A percentile compares a stretch with the other conserved stretches of the same genome.
Evolutionary conservation across 2,888 invertebrate genomes (phyloP).

Genomic region (Zeuzera pyrina): DNA sequence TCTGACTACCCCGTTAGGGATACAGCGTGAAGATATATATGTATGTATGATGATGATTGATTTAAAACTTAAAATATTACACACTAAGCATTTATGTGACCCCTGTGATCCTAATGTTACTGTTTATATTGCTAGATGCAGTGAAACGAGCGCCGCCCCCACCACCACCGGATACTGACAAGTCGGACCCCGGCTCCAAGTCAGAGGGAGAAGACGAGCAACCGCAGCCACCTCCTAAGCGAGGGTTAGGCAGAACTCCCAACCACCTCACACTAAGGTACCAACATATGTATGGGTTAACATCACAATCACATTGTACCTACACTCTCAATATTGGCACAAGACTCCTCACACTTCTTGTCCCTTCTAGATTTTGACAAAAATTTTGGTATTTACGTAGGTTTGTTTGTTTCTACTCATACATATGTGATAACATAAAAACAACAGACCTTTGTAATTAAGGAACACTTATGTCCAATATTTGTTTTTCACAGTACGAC

Average conservation of each 20-base stretch:
- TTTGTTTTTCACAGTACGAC: conserved; percentile 88
- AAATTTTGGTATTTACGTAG: conserved; percentile 38
- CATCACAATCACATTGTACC: conserved; percentile 21
- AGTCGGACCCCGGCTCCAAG: conserved; percentile 81
- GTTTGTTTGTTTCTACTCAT: conserved; percentile 52
- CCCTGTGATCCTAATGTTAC: too few species aligned
- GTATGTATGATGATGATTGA: too few species aligned
- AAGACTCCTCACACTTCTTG: conserved; percentile 16
- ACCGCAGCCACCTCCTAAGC: conserved; percentile 75
- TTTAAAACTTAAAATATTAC: too few species aligned
- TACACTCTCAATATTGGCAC: conserved; percentile 25
- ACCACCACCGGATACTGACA: conserved; percentile 58
- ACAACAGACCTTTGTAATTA: too few species aligned
- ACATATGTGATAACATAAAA: conserved; percentile 60
- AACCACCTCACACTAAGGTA: conserved; percentile 91
- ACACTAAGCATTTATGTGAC: too few species aligned
- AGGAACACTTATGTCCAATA: too few species aligned
- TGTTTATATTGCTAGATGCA: too few species aligned
- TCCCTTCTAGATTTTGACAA: conserved; percentile 3
- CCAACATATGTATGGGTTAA: conserved; percentile 56
- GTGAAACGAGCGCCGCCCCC: conserved; percentile 38
- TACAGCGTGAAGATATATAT: too few species aligned
- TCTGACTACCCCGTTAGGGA: too few species aligned
- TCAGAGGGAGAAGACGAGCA: conserved; percentile 91
- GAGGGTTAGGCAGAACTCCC: conserved; percentile 89